phyloP scores from a whole-genome alignment of 2,113 vertebrate species.

The Oxyruncus cristatus region DNA sequence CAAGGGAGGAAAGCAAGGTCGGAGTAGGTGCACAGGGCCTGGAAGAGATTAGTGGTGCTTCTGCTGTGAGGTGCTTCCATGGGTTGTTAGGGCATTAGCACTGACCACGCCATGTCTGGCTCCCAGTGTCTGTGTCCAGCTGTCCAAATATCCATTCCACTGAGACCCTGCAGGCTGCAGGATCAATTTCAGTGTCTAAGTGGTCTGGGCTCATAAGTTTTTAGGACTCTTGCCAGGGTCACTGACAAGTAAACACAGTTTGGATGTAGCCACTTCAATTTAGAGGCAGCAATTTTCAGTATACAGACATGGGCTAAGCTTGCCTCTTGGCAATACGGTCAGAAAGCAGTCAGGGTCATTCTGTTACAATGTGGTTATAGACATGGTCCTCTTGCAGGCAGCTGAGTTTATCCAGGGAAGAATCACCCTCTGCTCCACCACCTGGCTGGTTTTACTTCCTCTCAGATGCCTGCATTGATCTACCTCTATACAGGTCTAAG shows the following conservation, averaged over 20 bases:
- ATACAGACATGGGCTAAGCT: not conserved
- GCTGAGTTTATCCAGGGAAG: not conserved
- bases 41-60: not conserved
- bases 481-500: too few relatives aligned
- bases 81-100: not conserved
- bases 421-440: not conserved
- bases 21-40: not conserved
- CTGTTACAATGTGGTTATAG: not conserved
- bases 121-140: not conserved
- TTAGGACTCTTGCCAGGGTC: not conserved
- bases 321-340: not conserved
- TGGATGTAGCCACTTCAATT: not conserved
- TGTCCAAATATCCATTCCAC: not conserved
- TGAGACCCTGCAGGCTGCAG: not conserved
- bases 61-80: not conserved
- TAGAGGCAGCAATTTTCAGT: not conserved
- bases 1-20: not conserved
- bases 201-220: not conserved
- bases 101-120: accelerated
- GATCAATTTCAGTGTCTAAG: not conserved
- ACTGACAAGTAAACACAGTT: not conserved
- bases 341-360: not conserved
- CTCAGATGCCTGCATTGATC: not conserved
- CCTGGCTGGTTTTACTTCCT: not conserved
- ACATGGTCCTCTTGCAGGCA: not conserved